A percentile compares a stretch with the other conserved stretches of the same genome.
Conservation (phyloP, 2,113 vertebrate species). For the Halcyon senegalensis region DNA sequence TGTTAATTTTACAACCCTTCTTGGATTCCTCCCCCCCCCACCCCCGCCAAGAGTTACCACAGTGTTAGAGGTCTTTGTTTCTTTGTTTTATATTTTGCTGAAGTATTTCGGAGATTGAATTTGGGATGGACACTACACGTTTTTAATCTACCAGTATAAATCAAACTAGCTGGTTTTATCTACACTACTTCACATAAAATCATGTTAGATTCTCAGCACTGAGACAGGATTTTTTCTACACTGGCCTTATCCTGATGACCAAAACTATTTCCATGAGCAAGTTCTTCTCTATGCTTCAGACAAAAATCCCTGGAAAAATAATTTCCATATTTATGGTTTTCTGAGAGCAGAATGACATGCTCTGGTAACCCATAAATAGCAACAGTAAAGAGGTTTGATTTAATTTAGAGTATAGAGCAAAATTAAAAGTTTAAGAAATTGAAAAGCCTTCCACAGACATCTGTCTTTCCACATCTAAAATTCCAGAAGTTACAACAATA, state of each 20-base stretch:
- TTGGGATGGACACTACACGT: neutral
- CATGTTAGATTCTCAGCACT: neutral
- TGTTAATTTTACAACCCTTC: neutral
- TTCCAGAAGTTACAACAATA: neutral
- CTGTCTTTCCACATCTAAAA: neutral
- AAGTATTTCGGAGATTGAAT: neutral
- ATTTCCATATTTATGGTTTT: neutral
- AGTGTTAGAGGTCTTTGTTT: neutral
- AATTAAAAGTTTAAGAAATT: neutral
- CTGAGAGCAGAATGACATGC: neutral
- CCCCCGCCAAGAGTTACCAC: neutral
- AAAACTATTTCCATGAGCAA: neutral
- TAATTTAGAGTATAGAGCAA: neutral
- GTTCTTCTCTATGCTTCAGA: neutral
- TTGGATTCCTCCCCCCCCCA: accelerated
- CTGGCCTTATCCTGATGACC: neutral
- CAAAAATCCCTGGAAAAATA: neutral
- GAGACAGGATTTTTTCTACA: neutral
- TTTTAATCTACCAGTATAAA: neutral
- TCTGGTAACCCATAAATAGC: neutral
- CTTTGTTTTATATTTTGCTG: neutral
- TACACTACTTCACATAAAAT: neutral
- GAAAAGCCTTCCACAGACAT: neutral
- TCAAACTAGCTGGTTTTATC: neutral
- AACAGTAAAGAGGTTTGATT: neutral